phyloP scores from a whole-genome alignment of 2,888 invertebrate species.

The Pandemis heparana region DNA sequence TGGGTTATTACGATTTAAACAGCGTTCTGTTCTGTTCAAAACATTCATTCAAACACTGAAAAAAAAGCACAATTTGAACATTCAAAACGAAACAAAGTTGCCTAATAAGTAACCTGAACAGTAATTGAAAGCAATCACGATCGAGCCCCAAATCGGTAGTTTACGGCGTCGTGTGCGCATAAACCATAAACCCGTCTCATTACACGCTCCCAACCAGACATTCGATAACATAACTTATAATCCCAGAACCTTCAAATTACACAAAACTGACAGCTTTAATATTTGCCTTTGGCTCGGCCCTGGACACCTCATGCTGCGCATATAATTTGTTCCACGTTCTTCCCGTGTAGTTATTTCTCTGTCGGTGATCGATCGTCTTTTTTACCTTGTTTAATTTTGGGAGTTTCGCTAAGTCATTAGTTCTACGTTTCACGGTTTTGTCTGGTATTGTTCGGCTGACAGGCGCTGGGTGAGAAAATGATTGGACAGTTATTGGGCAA shows the following conservation, averaged over 20 bases:
- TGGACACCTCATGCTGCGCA: constrained; percentile 22
- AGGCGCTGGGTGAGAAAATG: neutral
- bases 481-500: constrained; percentile 1
- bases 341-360: constrained; percentile 23
- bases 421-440: constrained; percentile 33
- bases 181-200: constrained; percentile 10
- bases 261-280: constrained; percentile 40
- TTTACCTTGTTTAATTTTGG: constrained; percentile 41
- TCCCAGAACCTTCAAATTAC: constrained; percentile 35
- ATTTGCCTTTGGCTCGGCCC: constrained; percentile 32
- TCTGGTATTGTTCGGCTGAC: constrained; percentile 32
- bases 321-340: constrained; percentile 24
- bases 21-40: too few relatives aligned
- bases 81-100: too few relatives aligned
- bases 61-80: too few relatives aligned
- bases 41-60: neutral
- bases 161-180: constrained; percentile 2
- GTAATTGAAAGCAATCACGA: constrained; percentile 17
- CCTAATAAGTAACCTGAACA: constrained; percentile 5
- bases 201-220: constrained; percentile 6
- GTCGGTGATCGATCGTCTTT: constrained; percentile 37
- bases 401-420: constrained; percentile 43
- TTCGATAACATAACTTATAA: constrained; percentile 39
- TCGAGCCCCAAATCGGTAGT: constrained; percentile 5
- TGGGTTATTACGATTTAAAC: too few relatives aligned